phyloP scores from a whole-genome alignment of 1,140 invertebrate species.

The Agrypnia vestita region DNA sequence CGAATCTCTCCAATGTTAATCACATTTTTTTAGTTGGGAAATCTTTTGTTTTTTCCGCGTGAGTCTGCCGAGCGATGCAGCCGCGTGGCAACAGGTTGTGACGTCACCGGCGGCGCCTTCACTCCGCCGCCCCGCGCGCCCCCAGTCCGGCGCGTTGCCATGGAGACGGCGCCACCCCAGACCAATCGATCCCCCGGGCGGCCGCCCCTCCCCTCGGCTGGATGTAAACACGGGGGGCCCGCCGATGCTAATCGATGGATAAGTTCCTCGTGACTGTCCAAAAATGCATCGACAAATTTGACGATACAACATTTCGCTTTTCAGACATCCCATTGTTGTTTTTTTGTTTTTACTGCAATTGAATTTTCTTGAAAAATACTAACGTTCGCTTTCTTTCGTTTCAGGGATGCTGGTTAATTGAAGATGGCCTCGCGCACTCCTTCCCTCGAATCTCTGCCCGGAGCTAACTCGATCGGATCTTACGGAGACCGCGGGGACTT shows the following conservation, averaged over 20 bases:
- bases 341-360: conserved; percentile 6
- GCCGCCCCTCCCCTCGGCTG: conserved; percentile 41
- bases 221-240: conserved; percentile 52
- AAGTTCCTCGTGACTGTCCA: conserved; percentile 18
- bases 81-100: conserved; percentile 58
- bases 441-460: conserved; percentile 90
- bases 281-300: conserved; percentile 3
- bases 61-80: conserved; percentile 20
- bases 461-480: conserved; percentile 91
- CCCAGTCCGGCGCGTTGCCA: conserved; percentile 47
- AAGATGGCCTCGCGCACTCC: conserved; percentile 81
- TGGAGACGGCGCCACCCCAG: conserved; percentile 39
- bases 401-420: conserved; percentile 74
- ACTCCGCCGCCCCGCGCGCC: not conserved
- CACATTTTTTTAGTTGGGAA: too few relatives aligned
- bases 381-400: conserved; percentile 64
- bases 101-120: conserved; percentile 51
- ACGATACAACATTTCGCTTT: not conserved
- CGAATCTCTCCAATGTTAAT: too few relatives aligned
- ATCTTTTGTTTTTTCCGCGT: not conserved
- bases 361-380: not conserved
- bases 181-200: conserved; percentile 22
- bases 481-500: conserved; percentile 81
- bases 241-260: conserved; percentile 45
- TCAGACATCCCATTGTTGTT: not conserved